Percentiles rank a stretch among this genome's conserved stretches.
phyloP scores from a whole-genome alignment of 2,888 invertebrate genomes.

The Actias luna region DNA sequence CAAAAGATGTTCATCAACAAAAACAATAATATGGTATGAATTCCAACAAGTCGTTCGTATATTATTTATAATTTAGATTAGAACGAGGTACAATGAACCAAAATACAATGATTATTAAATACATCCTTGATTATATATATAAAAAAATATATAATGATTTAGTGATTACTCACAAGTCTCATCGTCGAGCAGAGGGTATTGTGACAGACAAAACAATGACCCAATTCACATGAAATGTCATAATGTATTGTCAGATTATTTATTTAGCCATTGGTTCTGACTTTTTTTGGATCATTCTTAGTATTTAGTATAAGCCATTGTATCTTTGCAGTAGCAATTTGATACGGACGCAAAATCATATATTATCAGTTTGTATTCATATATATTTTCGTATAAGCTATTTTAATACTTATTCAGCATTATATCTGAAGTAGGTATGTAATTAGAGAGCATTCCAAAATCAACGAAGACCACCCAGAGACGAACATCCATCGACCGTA shows the following conservation, averaged over 20 bases:
- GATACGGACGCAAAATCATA: background rate
- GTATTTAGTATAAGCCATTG: background rate
- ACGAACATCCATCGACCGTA: background rate
- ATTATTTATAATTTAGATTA: background rate
- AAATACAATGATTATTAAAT: background rate
- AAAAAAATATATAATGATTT: background rate
- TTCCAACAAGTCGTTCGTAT: background rate
- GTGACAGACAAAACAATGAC: conserved; percentile 15
- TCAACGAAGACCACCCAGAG: background rate
- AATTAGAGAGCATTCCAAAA: background rate
- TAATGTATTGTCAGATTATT: conserved; percentile 14
- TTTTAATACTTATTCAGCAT: background rate
- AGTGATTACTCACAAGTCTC: conserved; percentile 9
- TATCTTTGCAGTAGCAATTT: background rate
- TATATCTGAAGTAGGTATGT: background rate
- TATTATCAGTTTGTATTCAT: background rate
- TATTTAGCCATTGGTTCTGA: background rate
- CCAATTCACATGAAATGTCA: conserved; percentile 18
- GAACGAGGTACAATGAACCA: background rate
- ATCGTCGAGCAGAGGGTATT: conserved; percentile 6
- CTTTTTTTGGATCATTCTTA: background rate
- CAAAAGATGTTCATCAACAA: background rate
- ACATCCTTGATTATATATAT: background rate
- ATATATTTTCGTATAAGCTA: background rate
- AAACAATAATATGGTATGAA: no score